Evolutionary conservation across 2,113 vertebrate genomes (phyloP).

Genomic region (Noctilio leporinus): DNA sequence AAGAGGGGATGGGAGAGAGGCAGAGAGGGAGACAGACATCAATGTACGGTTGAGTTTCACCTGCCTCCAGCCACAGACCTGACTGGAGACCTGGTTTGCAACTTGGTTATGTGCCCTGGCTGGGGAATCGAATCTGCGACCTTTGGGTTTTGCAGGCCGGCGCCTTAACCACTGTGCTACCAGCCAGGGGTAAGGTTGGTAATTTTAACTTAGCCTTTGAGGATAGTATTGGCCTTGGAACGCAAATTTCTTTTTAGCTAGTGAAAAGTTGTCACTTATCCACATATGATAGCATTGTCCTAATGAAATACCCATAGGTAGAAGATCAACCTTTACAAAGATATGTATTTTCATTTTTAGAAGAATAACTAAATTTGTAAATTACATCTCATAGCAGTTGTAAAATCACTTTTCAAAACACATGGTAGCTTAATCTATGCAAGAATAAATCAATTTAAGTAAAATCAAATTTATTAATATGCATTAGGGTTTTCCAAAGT

Average conservation of each 20-base stretch:
- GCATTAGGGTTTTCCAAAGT: conserved; percentile 49
- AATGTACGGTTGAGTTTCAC: no score
- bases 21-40: no score
- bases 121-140: no score
- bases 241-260: neutral
- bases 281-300: neutral
- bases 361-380: neutral
- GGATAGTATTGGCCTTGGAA: neutral
- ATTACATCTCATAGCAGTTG: neutral
- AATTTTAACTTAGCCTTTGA: neutral
- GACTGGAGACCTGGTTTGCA: no score
- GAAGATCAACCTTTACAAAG: neutral
- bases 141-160: no score
- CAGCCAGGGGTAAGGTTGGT: no score
- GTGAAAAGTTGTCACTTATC: neutral
- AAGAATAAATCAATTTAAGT: conserved; percentile 35
- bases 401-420: neutral
- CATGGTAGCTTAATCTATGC: neutral
- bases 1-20: no score
- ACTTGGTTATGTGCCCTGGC: no score
- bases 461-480: conserved; percentile 46
- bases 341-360: neutral
- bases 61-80: no score
- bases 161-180: no score
- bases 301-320: neutral